phyloP scores from a whole-genome alignment of 2,797 vertebrate species.

The Gambelia wislizenii region DNA sequence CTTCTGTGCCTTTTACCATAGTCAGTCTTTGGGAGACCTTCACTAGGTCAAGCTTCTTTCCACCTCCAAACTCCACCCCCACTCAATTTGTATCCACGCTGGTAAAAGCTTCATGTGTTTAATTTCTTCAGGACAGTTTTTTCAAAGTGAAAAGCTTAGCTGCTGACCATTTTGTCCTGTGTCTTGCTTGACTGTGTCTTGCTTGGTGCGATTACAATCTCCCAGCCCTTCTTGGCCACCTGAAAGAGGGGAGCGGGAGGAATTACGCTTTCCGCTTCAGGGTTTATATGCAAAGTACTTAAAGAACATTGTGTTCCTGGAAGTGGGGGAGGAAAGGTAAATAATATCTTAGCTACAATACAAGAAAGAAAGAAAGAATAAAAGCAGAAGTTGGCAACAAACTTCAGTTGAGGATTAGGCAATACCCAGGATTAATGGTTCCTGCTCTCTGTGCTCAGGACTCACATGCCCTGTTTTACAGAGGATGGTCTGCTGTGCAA shows the following conservation, averaged over 20 bases:
- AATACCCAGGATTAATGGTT: background rate
- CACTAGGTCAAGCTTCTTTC: background rate
- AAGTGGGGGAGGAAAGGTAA: conserved; percentile 21
- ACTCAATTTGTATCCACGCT: background rate
- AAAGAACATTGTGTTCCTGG: conserved; percentile 30
- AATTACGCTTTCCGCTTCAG: conserved; percentile 28
- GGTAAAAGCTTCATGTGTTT: background rate
- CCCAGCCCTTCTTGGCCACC: background rate
- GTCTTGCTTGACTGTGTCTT: background rate
- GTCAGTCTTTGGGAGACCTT: background rate
- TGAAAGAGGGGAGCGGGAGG: background rate
- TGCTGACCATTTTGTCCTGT: background rate
- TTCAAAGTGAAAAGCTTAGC: background rate
- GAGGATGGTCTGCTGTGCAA: background rate
- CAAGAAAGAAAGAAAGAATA: conserved; percentile 52
- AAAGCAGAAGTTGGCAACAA: conserved; percentile 23
- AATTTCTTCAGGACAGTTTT: background rate
- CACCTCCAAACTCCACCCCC: too few relatives aligned
- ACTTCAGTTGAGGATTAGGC: background rate
- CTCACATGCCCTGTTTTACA: background rate
- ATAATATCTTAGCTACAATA: background rate
- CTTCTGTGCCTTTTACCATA: background rate
- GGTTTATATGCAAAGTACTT: conserved; percentile 12
- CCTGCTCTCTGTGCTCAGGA: background rate
- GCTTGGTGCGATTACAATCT: background rate